These are phyloP conservation scores for Callospermophilus lateralis DNA, from an alignment of 2,113 vertebrate species.

Conservation along the genomic window DNA sequence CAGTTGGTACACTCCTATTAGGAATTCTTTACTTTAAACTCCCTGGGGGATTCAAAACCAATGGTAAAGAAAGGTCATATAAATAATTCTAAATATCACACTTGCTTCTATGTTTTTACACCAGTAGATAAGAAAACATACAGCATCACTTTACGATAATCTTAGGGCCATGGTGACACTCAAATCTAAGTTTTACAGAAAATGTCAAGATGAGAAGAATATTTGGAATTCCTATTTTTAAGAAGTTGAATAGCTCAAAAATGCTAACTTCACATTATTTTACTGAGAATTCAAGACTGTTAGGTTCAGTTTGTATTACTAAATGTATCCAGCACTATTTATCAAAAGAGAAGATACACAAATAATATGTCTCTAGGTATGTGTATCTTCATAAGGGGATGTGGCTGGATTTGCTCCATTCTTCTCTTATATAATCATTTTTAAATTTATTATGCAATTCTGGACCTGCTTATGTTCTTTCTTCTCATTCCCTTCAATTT, in stretches of 20 bases:
- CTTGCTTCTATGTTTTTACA: background rate
- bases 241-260: slow-evolving; percentile 62
- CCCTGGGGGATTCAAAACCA: background rate
- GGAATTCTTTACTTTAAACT: background rate
- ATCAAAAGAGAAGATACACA: background rate
- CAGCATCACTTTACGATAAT: background rate
- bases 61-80: background rate
- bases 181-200: background rate
- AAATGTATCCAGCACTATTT: background rate
- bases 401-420: background rate
- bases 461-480: background rate
- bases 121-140: background rate
- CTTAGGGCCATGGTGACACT: background rate
- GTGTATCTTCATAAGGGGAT: background rate
- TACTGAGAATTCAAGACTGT: slow-evolving; percentile 24
- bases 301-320: background rate
- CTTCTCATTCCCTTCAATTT: background rate
- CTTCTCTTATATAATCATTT: background rate
- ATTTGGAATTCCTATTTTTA: slow-evolving; percentile 4
- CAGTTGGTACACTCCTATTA: slow-evolving; percentile 35
- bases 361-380: background rate
- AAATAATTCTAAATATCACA: background rate
- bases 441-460: background rate
- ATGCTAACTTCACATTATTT: slow-evolving; percentile 54
- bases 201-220: background rate